A percentile compares a stretch with the other conserved stretches of the same genome.
phyloP scores from a whole-genome alignment of 2,797 vertebrate genomes.

The Amblyraja radiata region DNA sequence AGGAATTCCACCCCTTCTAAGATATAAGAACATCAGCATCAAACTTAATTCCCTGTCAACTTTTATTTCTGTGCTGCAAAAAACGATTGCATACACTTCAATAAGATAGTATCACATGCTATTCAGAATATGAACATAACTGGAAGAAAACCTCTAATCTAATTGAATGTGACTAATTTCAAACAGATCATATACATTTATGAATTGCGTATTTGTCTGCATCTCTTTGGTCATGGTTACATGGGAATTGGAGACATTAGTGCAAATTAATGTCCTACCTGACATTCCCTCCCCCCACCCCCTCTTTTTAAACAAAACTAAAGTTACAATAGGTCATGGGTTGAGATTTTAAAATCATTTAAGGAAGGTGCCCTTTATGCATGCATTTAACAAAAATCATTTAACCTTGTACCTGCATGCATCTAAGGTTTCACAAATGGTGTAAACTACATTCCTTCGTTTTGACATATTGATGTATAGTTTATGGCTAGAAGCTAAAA shows the following conservation, averaged over 20 bases:
- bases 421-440: background rate
- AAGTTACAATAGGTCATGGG: background rate
- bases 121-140: slow-evolving; percentile 14
- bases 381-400: background rate
- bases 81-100: background rate
- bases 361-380: background rate
- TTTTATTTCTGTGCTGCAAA: background rate
- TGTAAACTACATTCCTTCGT: background rate
- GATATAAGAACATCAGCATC: background rate
- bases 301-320: background rate
- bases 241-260: background rate
- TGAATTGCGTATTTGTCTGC: slow-evolving; percentile 3
- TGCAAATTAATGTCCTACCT: background rate
- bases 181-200: slow-evolving; percentile 4
- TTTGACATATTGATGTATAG: background rate
- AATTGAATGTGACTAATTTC: slow-evolving; percentile 32
- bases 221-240: slow-evolving; percentile 9
- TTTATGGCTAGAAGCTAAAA: background rate
- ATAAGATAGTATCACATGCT: background rate
- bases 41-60: slow-evolving; percentile 5
- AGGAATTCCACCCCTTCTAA: slow-evolving; percentile 27
- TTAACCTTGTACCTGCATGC: background rate
- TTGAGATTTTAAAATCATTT: slow-evolving; percentile 1
- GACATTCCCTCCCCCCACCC: background rate
- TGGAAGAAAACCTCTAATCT: background rate